A percentile compares a stretch with the other conserved stretches of the same genome.
Evolutionary conservation across 2,797 vertebrate genomes (phyloP).

Genomic region (Margarornis squamiger): DNA sequence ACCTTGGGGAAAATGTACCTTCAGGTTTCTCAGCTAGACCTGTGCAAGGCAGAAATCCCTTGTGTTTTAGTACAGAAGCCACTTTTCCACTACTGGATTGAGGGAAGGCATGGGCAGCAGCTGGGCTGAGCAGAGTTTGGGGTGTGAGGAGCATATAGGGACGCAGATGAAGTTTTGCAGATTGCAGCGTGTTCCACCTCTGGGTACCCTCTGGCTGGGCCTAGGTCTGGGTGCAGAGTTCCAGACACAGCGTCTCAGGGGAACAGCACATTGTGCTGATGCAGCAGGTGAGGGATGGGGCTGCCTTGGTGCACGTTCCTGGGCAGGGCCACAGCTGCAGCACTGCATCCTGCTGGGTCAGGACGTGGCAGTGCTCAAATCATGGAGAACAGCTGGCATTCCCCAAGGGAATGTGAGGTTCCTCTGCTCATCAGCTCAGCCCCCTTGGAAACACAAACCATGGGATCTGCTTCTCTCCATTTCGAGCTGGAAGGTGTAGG

Average conservation of each 20-base stretch:
- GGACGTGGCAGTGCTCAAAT: background rate
- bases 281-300: background rate
- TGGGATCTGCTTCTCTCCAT: background rate
- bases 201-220: background rate
- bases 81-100: fast-evolving
- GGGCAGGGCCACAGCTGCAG: background rate
- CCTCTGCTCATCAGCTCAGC: background rate
- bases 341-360: background rate
- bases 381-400: background rate
- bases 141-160: fast-evolving
- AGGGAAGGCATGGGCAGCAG: background rate
- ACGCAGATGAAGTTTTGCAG: background rate
- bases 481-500: background rate
- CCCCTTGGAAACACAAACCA: background rate
- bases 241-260: background rate
- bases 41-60: background rate
- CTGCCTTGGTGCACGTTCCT: background rate
- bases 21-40: background rate
- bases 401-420: background rate
- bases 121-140: background rate
- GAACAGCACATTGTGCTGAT: background rate
- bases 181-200: background rate
- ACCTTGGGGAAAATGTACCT: background rate
- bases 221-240: background rate
- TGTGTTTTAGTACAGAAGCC: background rate